Evolutionary conservation across 2,888 invertebrate genomes (phyloP), one percentile per base, ranked within the genome.

Genomic region (Papilio demoleus): DNA sequence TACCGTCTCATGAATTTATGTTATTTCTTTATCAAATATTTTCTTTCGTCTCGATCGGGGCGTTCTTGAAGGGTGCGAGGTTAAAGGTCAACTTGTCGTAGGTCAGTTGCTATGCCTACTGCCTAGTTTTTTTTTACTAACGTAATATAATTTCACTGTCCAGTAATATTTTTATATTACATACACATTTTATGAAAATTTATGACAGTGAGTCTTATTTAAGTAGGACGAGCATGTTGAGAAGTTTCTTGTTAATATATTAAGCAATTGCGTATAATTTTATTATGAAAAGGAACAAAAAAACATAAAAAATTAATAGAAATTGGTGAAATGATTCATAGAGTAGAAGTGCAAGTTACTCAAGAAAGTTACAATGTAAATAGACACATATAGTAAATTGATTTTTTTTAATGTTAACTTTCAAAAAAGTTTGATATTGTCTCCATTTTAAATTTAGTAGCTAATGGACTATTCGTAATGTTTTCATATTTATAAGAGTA

Each of bases 11-110:
- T 56, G 17, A 31, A 56, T 53, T 27, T 53, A 47, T 53, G 9
- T 34, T 42, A 68, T 68, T 58, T 65, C 40, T 68, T 65, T 45
- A 45, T 69, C 58, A 63, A 67, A 70, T 65, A 65, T 70, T 65
- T 71, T 62, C 64, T 68, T 42, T 36, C 36, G 4, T 8, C 31
- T 38, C n/a, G 31, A 31, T 34, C 34, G n/a, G 34, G 17, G 38
- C 8, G 59, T 42, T 60, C 68, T 69, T 69, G 65, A 34, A 53
- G 64, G 60, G 53, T 58, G 60, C 65, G 50, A 12, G 59, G 19
- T 65, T n/a, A 12, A 69, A 69, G 68, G 68, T 65, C 60, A 60
- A 47, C 24, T 65, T 65, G 60, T 22, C 65, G 24, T 61, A 65
- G 68, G 68, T 65, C 68, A 60, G 68, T 69, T 60, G 40, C 53